These are phyloP conservation scores for Centropristis striata DNA, from an alignment of 2,113 vertebrate genomes.

Conservation along the genomic window DNA sequence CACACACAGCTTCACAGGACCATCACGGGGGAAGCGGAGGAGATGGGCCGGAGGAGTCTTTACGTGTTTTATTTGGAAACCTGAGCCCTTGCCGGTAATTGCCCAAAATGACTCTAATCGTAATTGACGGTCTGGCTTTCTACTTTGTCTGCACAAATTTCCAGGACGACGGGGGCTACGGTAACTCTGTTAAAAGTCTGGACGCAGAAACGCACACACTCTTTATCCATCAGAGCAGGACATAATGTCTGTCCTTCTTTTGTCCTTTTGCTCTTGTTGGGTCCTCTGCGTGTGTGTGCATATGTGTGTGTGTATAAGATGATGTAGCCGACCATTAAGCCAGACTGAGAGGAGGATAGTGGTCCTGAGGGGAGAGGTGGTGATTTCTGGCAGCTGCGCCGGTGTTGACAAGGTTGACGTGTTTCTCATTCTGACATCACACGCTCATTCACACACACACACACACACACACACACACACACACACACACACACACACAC, in stretches of 20 bases:
- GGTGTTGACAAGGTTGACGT: constrained; percentile 64
- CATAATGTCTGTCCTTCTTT: constrained; percentile 60
- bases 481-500: constrained; percentile 23
- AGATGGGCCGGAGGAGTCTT: constrained; percentile 68
- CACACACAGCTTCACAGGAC: constrained; percentile 66
- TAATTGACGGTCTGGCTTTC: constrained; percentile 85
- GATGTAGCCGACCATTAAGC: constrained; percentile 46
- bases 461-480: neutral
- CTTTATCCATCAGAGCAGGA: constrained; percentile 77
- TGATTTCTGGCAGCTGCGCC: constrained; percentile 64
- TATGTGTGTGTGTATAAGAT: constrained; percentile 8
- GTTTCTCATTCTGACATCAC: constrained; percentile 58
- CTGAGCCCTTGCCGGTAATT: constrained; percentile 76
- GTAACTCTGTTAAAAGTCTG: constrained; percentile 73
- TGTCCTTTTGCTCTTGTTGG: constrained; percentile 53
- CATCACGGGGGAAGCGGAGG: constrained; percentile 59
- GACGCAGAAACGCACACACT: constrained; percentile 69
- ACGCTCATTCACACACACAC: constrained; percentile 1
- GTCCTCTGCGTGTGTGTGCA: constrained; percentile 6
- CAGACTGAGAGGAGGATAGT: constrained; percentile 32
- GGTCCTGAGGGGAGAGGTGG: constrained; percentile 56
- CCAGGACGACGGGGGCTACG: constrained; percentile 66
- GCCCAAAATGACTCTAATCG: constrained; percentile 83
- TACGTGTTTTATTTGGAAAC: constrained; percentile 84
- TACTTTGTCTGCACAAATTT: constrained; percentile 80